Conservation (phyloP, 2,888 invertebrate species). For the Conops quadrifasciatus region DNA sequence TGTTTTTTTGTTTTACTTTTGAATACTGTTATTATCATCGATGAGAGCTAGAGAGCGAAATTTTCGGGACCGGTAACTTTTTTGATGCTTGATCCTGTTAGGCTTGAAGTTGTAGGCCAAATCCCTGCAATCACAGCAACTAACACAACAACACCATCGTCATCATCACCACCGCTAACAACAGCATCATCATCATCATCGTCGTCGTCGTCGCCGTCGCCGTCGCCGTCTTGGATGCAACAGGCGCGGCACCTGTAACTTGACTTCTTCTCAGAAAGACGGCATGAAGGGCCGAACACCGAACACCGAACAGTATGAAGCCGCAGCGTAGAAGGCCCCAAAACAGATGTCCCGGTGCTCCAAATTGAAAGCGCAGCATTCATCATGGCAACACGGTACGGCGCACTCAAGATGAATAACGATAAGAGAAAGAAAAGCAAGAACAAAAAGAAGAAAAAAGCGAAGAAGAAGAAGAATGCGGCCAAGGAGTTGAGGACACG, state of each 20-base stretch:
- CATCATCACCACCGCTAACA: not conserved
- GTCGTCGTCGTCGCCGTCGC: not conserved
- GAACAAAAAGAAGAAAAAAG: not conserved
- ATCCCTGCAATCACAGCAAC: not conserved
- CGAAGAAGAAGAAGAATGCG: not conserved
- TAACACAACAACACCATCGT: not conserved
- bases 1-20: not conserved
- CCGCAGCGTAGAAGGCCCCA: not conserved
- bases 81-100: not conserved
- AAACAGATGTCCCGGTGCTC: conserved; percentile 63
- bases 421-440: not conserved
- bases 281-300: no score
- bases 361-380: conserved; percentile 59
- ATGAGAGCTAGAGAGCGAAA: no score
- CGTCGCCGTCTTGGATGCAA: no score
- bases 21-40: not conserved
- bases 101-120: conserved; percentile 13
- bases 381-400: conserved; percentile 47
- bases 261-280: no score
- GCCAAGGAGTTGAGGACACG: not conserved
- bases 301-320: not conserved
- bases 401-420: not conserved
- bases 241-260: no score
- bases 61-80: not conserved
- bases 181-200: not conserved